phyloP scores from a whole-genome alignment of 2,113 vertebrate species.

The Hipposideros armiger region DNA sequence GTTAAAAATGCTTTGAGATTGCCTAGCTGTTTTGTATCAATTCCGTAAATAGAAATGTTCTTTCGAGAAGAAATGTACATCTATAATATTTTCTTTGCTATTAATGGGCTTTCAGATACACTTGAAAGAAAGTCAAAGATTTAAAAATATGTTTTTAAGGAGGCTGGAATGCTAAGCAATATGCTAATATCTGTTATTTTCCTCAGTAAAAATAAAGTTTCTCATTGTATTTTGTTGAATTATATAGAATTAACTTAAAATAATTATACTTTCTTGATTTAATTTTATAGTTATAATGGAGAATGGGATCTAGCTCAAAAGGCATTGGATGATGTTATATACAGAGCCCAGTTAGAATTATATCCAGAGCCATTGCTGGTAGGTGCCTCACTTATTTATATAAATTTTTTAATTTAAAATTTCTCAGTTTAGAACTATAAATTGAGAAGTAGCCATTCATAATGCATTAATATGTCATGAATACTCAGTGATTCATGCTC shows the following conservation, averaged over 20 bases:
- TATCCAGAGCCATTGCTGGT: slow-evolving; percentile 98
- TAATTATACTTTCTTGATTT: slow-evolving; percentile 52
- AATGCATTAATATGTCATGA: slow-evolving; percentile 13
- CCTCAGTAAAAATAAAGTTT: slow-evolving; percentile 2
- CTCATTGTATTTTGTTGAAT: slow-evolving; percentile 16
- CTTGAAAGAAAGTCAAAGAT: slow-evolving; percentile 45
- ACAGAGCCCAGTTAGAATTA: slow-evolving; percentile 96
- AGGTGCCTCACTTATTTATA: slow-evolving; percentile 80
- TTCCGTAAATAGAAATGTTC: slow-evolving; percentile 75
- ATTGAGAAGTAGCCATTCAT: slow-evolving; percentile 14
- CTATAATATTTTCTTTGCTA: slow-evolving; percentile 69
- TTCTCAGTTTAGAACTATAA: slow-evolving; percentile 55
- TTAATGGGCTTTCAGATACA: slow-evolving; percentile 18
- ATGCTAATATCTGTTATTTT: slow-evolving; percentile 50
- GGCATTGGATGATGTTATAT: slow-evolving; percentile 97
- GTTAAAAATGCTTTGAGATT: slow-evolving; percentile 70
- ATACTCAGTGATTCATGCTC: slow-evolving; percentile 50
- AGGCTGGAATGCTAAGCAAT: slow-evolving; percentile 53
- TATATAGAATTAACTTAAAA: slow-evolving; percentile 65
- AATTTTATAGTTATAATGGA: slow-evolving; percentile 94
- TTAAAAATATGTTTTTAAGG: slow-evolving; percentile 30
- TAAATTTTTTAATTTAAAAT: slow-evolving; percentile 51
- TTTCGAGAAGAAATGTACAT: slow-evolving; percentile 70
- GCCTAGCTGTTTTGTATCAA: slow-evolving; percentile 55
- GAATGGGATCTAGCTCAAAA: slow-evolving; percentile 96